phyloP scores from a whole-genome alignment of 2,888 invertebrate species.

The Tethea ocularis region DNA sequence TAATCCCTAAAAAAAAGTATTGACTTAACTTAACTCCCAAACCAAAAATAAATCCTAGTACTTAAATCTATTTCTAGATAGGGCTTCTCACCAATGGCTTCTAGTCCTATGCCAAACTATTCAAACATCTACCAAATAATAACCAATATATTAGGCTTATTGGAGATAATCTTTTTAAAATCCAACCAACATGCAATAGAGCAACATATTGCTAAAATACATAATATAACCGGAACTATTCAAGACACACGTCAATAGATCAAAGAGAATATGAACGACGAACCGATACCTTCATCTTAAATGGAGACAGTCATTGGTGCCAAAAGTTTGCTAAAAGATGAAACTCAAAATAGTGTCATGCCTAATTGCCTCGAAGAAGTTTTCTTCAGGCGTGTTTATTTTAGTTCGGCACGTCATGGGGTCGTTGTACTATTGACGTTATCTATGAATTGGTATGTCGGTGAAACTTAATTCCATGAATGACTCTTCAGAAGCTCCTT shows the following conservation, averaged over 20 bases:
- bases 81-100: background rate
- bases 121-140: background rate
- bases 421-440: conserved; percentile 37
- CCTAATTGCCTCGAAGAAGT: conserved; percentile 44
- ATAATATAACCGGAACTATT: conserved; percentile 4
- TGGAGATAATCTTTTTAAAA: background rate
- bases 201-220: background rate
- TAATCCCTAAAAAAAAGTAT: background rate
- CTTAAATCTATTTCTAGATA: background rate
- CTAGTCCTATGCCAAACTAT: background rate
- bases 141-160: background rate
- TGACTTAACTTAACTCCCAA: background rate
- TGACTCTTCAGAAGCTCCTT: too few species aligned
- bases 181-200: background rate
- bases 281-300: conserved; percentile 30
- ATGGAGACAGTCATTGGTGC: conserved; percentile 44
- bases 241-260: conserved; percentile 22
- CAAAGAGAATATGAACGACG: conserved; percentile 23
- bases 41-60: background rate
- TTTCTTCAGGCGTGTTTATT: conserved; percentile 31
- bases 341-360: conserved; percentile 53
- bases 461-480: too few species aligned
- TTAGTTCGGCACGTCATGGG: conserved; percentile 44
- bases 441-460: background rate
- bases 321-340: conserved; percentile 64